phyloP scores from a whole-genome alignment of 2,113 vertebrate genomes.

The Puntigrus tetrazona region DNA sequence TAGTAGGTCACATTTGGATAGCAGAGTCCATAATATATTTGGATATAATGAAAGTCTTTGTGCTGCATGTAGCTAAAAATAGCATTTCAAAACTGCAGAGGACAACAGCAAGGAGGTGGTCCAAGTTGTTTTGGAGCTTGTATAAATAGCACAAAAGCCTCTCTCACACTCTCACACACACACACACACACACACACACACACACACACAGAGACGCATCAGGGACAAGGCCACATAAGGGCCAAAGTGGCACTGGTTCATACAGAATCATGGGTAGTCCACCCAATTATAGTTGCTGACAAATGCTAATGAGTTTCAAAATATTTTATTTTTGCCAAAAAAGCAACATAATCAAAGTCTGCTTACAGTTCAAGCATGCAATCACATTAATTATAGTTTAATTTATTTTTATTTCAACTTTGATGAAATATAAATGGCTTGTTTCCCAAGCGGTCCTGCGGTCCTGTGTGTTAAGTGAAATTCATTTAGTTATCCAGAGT shows the following conservation, averaged over 20 bases:
- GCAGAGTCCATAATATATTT: not conserved
- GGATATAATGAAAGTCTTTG: not conserved
- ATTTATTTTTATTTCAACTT: not conserved
- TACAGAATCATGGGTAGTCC: not conserved
- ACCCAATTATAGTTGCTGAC: not conserved
- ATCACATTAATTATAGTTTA: not conserved
- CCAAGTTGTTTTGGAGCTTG: not conserved
- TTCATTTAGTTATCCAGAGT: not conserved
- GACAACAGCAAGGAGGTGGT: not conserved
- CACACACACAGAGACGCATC: not conserved
- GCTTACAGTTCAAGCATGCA: not conserved
- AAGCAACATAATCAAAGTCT: not conserved
- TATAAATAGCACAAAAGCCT: not conserved
- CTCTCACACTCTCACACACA: not conserved
- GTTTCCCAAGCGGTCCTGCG: not conserved
- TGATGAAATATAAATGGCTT: not conserved
- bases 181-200: not conserved
- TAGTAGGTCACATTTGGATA: slow-evolving; percentile 12
- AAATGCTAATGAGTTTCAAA: not conserved
- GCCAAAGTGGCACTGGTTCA: not conserved
- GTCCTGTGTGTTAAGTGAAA: not conserved
- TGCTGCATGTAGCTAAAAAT: slow-evolving; percentile 9
- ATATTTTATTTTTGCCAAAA: not conserved
- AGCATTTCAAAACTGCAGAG: not conserved
- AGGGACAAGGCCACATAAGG: not conserved